Evolutionary conservation across 2,888 invertebrate species (phyloP).

Genomic region (Polymixis flavicincta): DNA sequence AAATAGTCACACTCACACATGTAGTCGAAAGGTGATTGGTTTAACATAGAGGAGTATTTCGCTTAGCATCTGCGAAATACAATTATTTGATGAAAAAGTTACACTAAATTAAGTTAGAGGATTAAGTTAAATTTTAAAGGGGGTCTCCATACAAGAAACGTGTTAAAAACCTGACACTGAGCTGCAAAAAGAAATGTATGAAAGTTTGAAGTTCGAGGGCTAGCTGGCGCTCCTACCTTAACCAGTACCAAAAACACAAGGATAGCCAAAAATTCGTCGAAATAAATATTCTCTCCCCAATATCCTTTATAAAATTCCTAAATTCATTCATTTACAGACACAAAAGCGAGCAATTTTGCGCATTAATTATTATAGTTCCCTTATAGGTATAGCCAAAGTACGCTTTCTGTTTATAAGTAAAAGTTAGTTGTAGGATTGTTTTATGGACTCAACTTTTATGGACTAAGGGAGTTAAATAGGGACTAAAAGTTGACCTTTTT

Average conservation of each 20-base stretch:
- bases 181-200: no score
- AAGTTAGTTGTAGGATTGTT: neutral
- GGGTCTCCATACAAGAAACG: no score
- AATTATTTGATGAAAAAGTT: no score
- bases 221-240: no score
- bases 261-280: neutral
- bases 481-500: neutral
- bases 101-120: no score
- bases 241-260: no score
- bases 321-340: neutral
- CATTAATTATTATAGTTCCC: neutral
- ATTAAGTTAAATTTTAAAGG: no score
- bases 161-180: no score
- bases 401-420: no score
- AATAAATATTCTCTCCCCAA: no score
- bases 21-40: neutral
- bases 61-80: neutral
- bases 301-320: neutral
- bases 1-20: neutral
- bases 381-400: neutral
- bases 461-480: neutral
- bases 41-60: neutral
- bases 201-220: no score
- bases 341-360: neutral
- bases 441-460: neutral